phyloP scores from a whole-genome alignment of 2,888 invertebrate genomes.

The Heliconius ismenius region DNA sequence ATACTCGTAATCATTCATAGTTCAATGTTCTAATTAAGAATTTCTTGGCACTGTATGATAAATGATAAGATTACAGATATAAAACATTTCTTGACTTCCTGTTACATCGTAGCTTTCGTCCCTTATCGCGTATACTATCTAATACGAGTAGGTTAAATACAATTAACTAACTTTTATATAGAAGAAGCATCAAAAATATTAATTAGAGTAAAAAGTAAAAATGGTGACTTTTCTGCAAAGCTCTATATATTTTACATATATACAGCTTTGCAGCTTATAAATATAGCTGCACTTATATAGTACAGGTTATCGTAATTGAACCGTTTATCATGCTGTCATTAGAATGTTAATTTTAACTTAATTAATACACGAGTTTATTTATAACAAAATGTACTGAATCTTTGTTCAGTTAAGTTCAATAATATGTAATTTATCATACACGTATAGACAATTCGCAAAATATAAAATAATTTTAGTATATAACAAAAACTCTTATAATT shows the following conservation, averaged over 20 bases:
- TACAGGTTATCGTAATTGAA: constrained; percentile 9
- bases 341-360: constrained; percentile 1
- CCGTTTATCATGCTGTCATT: not conserved
- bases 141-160: not conserved
- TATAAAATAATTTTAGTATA: not conserved
- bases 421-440: not conserved
- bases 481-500: not conserved
- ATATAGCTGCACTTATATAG: not conserved
- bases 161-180: not conserved
- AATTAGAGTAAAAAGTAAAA: not conserved
- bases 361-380: constrained; percentile 12
- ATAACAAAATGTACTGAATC: not conserved
- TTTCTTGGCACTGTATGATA: constrained; percentile 24
- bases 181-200: not conserved
- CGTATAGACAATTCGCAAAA: not conserved
- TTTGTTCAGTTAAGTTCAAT: not conserved
- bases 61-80: constrained; percentile 31
- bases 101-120: constrained; percentile 18
- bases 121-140: not conserved
- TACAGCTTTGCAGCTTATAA: not conserved
- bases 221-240: not conserved
- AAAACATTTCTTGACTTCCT: constrained; percentile 26
- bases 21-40: constrained; percentile 30
- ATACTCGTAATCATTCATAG: not conserved
- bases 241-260: not conserved